Evolutionary conservation across 1,140 invertebrate species (phyloP), one percentile per base, ranked within the genome.

Genomic region (Heliconius hermathena): DNA sequence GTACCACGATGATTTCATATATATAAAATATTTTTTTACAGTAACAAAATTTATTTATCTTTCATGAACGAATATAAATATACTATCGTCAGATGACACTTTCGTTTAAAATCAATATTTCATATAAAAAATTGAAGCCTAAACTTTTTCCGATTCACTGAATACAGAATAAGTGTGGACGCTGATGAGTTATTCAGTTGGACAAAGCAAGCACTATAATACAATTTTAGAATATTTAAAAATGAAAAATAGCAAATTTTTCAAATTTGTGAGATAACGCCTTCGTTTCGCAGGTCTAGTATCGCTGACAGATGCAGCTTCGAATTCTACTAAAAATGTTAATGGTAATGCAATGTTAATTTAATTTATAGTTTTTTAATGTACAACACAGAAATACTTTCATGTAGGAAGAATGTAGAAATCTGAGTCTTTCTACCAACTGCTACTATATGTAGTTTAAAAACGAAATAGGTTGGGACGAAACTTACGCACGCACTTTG

Each of bases 121-220:
- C 13, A 29, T 66, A 66, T 66, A 66, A 29, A 60, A 60, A 60
- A 60, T 60, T 60, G 9, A 22, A 60, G 22, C 57, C 57, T 60
- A 60, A 29, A 66, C 26, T 66, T 66, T 66, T 66, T 66, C 26
- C 26, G 26, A 29, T 66, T 29, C 60, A 66, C 26, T 66, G 60
- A 66, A 66, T 66, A 66, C 60, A 66, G 60, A 29, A 66, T 66
- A 66, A 29, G 60, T 66, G 60, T 66, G 22, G 60, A 66, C 26
- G 60, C 3, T 66, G 60, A 66, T 66, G 60, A 29, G 26, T 66
- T 66, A 66, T 66, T 66, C 60, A 66, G 26, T 66, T 66, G 60
- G 60, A 66, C 60, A 66, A 66, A 66, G 60, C 60, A 66, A 16
- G 3, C 26, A 66, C 60, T 66, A 29, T 66, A 8, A 66, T 66